These are phyloP conservation scores for Papilio polytes DNA, from an alignment of 1,140 invertebrate species.

Conservation along the genomic window DNA sequence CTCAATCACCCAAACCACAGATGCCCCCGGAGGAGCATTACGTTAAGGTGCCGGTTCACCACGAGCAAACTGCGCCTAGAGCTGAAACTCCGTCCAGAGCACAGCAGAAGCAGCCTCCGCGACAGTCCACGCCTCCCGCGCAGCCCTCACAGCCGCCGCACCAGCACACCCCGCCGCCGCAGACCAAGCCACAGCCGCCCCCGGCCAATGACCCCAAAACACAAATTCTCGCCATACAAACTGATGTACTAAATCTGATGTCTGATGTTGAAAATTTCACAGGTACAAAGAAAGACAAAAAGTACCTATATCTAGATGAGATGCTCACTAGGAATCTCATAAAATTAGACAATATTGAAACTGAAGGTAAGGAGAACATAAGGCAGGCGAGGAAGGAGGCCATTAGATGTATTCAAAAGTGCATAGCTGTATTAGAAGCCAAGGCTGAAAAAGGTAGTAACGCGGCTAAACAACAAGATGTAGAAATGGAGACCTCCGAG, in stretches of 20 bases:
- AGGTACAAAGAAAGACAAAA: conserved; percentile 91
- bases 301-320: conserved; percentile 95
- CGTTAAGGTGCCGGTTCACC: conserved; percentile 69
- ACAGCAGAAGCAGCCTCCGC: conserved; percentile 65
- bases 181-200: conserved; percentile 63
- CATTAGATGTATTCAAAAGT: conserved; percentile 94
- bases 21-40: conserved; percentile 75
- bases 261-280: conserved; percentile 90
- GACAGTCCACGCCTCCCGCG: conserved; percentile 61
- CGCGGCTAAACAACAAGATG: conserved; percentile 58
- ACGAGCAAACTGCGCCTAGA: conserved; percentile 64
- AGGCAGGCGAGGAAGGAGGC: conserved; percentile 93
- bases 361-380: conserved; percentile 95
- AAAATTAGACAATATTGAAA: conserved; percentile 96
- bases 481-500: conserved; percentile 65
- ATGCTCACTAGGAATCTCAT: conserved; percentile 97
- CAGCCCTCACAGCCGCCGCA: conserved; percentile 58
- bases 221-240: conserved; percentile 91
- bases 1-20: conserved; percentile 76
- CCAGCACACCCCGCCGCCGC: conserved; percentile 56
- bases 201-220: conserved; percentile 89
- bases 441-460: conserved; percentile 85
- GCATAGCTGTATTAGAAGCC: conserved; percentile 92
- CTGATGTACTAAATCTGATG: conserved; percentile 91
- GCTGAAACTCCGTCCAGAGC: conserved; percentile 70